Base-by-base conservation (phyloP, 64 coral and sea anemone species). In the Dendrophyllia cribrosa region DNA sequence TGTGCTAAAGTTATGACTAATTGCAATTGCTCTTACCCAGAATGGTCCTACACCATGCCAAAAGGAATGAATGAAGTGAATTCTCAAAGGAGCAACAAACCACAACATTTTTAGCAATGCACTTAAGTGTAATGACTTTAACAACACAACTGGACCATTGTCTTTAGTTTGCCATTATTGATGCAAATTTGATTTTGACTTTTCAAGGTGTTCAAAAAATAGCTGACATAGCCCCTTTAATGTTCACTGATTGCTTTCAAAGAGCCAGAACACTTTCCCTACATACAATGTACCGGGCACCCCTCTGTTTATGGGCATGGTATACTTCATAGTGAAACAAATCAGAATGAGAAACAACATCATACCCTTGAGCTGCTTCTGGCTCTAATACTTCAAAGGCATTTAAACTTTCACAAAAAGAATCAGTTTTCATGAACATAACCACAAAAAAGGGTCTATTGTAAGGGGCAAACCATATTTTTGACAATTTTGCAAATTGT, bases 401-500 rank as follows among this genome's bases (percentile, higher is more conserved):
- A 64, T 64, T 64, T 64, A 64, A 11, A 64, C 15, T 7, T 64
- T 64, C 61, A 64, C 19, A 16, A 17, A 64, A 64, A 3, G 61
- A 17, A 17, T 64, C 61, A 8, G 66, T 69, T 22, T 22, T 69
- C 66, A 69, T 69, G 21, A 22, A 22, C 66, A 69, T 69, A 22
- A 69, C 66, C 22, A 22, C 19, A 69, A 69, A 21, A 19, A 69
- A 69, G 8, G 66, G 66, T 21, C 22, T 69, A 69, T 69, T 69
- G 66, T 69, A 19, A 6, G 15, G 2, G n/a, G 68, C 45, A 52
- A 59, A 44, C 21, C 61, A 43, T 15, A 77, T 64, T 76, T 45
- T 51, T 74, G 72, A 89, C 26, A 75, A 43, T 34, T 25, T 63
- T 60, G 52, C 72, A 52, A 69, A 69, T 22, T 69, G 66, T 24